Conservation (phyloP, 2,113 vertebrate species). For the Rhipidura dahli region DNA sequence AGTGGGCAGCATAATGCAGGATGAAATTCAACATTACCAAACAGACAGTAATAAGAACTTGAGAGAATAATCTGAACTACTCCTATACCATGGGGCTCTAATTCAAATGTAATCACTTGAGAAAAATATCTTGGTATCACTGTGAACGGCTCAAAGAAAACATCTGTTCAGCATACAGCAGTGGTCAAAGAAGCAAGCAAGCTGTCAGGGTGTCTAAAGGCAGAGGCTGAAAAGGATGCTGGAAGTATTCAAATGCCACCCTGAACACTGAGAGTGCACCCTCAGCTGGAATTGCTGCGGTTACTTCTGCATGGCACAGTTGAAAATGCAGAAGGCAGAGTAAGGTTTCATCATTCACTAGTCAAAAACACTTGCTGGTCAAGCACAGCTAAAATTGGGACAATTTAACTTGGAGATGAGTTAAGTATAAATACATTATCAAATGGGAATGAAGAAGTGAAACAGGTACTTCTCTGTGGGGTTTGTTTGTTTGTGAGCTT, state of each 20-base stretch:
- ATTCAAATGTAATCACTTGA: slow-evolving; percentile 56
- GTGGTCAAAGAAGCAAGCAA: slow-evolving; percentile 40
- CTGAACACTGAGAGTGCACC: not conserved
- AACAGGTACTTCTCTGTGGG: not conserved
- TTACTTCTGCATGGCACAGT: not conserved
- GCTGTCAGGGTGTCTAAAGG: not conserved
- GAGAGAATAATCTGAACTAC: slow-evolving; percentile 56
- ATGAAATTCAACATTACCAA: slow-evolving; percentile 48
- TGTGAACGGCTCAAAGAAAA: slow-evolving; percentile 26
- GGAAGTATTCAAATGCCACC: not conserved
- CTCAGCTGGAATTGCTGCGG: not conserved
- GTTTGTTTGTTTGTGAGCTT: not conserved
- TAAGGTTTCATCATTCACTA: not conserved
- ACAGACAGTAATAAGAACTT: slow-evolving; percentile 9
- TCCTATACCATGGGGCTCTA: not conserved
- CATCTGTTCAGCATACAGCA: slow-evolving; percentile 31
- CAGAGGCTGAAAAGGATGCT: not conserved
- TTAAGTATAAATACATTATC: not conserved
- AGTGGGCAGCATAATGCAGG: slow-evolving; percentile 31
- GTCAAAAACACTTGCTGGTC: not conserved
- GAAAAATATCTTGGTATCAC: slow-evolving; percentile 44
- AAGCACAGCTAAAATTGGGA: not conserved
- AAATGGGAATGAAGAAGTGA: not conserved
- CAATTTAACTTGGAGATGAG: not conserved
- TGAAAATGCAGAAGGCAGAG: not conserved